A percentile compares a stretch with the other conserved stretches of the same genome.
Conservation (phyloP, 2,888 invertebrate species). For the Torymus texanus region DNA sequence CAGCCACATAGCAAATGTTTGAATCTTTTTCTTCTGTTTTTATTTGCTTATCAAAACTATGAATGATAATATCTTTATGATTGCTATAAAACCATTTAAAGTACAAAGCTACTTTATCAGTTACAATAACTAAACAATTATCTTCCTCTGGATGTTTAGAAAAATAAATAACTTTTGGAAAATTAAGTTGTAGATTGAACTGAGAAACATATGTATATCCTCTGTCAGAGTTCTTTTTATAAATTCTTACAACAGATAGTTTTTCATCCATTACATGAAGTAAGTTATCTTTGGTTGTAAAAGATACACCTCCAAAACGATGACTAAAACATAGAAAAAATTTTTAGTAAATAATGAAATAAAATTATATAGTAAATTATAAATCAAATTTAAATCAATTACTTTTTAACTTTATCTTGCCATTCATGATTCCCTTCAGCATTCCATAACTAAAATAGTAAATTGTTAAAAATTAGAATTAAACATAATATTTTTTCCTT, state of each 20-base stretch:
- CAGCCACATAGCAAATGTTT: slow-evolving; percentile 68
- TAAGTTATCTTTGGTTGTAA: slow-evolving; percentile 60
- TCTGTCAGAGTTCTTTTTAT: slow-evolving; percentile 46
- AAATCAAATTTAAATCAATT: slow-evolving; percentile 29
- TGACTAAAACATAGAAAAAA: slow-evolving; percentile 46
- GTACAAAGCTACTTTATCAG: slow-evolving; percentile 63
- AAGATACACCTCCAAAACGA: slow-evolving; percentile 57
- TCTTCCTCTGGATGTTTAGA: slow-evolving; percentile 61
- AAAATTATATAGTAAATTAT: slow-evolving; percentile 9
- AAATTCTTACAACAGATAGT: slow-evolving; percentile 65
- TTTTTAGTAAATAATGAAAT: too few species aligned
- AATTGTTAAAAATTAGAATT: not conserved
- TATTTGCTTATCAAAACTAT: slow-evolving; percentile 62
- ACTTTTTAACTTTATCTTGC: slow-evolving; percentile 51
- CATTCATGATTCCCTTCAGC: slow-evolving; percentile 59
- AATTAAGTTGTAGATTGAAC: slow-evolving; percentile 63
- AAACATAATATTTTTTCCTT: not conserved
- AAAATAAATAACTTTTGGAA: slow-evolving; percentile 66
- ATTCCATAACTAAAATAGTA: slow-evolving; percentile 65
- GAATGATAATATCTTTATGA: slow-evolving; percentile 58
- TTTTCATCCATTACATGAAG: slow-evolving; percentile 66
- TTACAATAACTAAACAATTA: slow-evolving; percentile 68
- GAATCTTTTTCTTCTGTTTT: slow-evolving; percentile 62
- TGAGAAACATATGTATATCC: slow-evolving; percentile 62
- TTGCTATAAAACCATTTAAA: slow-evolving; percentile 64